Evolutionary conservation across 2,888 invertebrate genomes (phyloP).

Genomic region (Eupithecia centaureata): DNA sequence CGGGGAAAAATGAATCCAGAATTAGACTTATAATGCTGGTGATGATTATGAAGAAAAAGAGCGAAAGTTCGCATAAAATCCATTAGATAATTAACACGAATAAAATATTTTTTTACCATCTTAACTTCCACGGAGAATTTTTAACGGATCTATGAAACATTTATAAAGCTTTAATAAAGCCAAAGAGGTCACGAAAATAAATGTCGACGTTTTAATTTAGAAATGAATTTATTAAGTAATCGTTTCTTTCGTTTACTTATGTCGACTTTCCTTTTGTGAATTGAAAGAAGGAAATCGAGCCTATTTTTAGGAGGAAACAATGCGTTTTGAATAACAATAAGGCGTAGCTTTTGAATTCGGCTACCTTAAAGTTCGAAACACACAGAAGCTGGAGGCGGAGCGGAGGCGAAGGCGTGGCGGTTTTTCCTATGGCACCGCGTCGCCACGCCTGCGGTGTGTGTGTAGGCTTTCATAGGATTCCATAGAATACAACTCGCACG

Average conservation of each 20-base stretch:
- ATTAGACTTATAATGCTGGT: no score
- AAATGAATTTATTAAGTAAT: slow-evolving; percentile 22
- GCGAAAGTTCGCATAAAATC: background rate
- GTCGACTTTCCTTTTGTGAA: background rate
- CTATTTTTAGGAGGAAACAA: background rate
- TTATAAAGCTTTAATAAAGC: slow-evolving; percentile 9
- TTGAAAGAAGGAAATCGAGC: slow-evolving; percentile 11
- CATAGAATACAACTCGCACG: no score
- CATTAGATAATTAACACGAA: background rate
- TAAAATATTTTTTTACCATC: background rate
- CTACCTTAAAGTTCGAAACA: no score
- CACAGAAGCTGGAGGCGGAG: no score
- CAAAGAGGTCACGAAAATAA: slow-evolving; percentile 3
- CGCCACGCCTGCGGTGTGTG: no score
- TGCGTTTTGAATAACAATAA: slow-evolving; percentile 3
- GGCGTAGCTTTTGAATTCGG: background rate
- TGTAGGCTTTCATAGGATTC: no score
- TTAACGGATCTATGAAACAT: slow-evolving; percentile 1
- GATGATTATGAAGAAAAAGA: background rate
- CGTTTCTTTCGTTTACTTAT: slow-evolving; percentile 15
- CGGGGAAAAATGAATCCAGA: no score
- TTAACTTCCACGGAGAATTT: background rate
- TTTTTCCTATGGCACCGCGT: no score
- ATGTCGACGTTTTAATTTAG: slow-evolving; percentile 9
- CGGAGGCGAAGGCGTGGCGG: no score